Percentiles rank a stretch among this genome's conserved stretches.
These are phyloP conservation scores for Aporophyla lueneburgensis DNA, from an alignment of 2,888 invertebrate species.

Conservation along the genomic window DNA sequence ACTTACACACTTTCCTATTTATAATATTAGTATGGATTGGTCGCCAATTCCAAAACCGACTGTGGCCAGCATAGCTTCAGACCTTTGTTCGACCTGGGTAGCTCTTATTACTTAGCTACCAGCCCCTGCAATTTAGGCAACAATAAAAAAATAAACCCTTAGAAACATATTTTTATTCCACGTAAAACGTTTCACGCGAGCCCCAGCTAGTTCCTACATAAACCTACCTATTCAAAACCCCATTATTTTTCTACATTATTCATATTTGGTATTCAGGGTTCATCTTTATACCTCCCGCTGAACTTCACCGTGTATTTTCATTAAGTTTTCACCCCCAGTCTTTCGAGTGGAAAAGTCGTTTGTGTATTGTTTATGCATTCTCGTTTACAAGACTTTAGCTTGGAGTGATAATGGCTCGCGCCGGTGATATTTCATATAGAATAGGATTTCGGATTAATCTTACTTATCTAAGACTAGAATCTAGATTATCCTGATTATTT, in stretches of 20 bases:
- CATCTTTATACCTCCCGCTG: slow-evolving; percentile 39
- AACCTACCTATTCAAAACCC: slow-evolving; percentile 35
- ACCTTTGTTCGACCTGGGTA: too few species aligned
- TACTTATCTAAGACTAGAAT: not conserved
- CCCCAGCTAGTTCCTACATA: slow-evolving; percentile 17
- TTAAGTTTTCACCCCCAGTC: slow-evolving; percentile 54
- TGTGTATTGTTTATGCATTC: slow-evolving; percentile 50
- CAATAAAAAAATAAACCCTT: not conserved
- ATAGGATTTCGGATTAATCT: not conserved
- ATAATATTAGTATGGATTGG: too few species aligned
- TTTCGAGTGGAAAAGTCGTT: slow-evolving; percentile 20
- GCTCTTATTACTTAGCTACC: too few species aligned
- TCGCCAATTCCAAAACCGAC: too few species aligned
- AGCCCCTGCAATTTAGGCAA: not conserved
- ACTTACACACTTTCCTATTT: too few species aligned
- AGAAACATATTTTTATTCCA: not conserved
- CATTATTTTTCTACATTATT: slow-evolving; percentile 59
- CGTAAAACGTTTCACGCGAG: slow-evolving; percentile 16
- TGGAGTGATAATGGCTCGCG: slow-evolving; percentile 32
- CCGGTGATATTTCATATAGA: not conserved
- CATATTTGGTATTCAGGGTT: slow-evolving; percentile 64
- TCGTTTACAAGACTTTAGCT: slow-evolving; percentile 19
- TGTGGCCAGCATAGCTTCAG: too few species aligned
- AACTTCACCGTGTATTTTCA: slow-evolving; percentile 61
- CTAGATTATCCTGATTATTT: too few species aligned